Base-by-base conservation (phyloP, 2,888 invertebrate genomes). In the Eurytoma adleriae region DNA sequence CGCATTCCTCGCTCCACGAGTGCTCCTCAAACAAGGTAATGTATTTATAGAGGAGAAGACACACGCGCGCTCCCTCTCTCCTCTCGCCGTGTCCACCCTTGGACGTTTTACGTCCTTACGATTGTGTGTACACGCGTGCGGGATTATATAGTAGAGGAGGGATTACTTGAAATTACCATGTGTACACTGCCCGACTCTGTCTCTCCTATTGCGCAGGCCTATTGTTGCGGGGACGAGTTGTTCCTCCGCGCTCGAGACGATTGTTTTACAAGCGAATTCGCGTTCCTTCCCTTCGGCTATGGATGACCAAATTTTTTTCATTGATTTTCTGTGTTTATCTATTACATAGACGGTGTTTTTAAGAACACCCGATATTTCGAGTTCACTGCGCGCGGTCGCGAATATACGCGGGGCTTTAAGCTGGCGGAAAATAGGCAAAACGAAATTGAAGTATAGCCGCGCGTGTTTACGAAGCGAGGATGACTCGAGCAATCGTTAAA, bases 1-100 rank as follows among this genome's bases (percentile, higher is more conserved):
- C 85, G 85, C 87, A 89, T 89, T 89, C 87, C 86, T 86, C 84
- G 84, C 16, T 54, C 14, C 85, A 87, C 87, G 86, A 90, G 90
- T 89, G 90, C 87, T 89, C 87, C 81, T 88, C 89, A 89, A 90
- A 90, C 88, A 90, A 87, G 85, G 88, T 89, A 89, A 90, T 89
- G 89, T 89, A 89, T 89, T 90, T 89, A 89, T 89, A 88, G 88
- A 89, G 40, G 40, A 40, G 88, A 86, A 85, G 84, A 84, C 83
- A 84, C 82, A 83, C 81, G 24, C 61, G 61, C 77, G 81, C 82
- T 81, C 78, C 83, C 80, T 50, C 82, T 80, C 78, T 81, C 72
- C 80, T 82, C 84, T 82, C 81, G 82, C 71, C 83, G 82, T 82
- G 83, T 80, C 82, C 83, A 72, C 74, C 83, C 82, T 83, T 83